Base-by-base conservation (phyloP, 1,140 invertebrate genomes). In the Thaumatotibia leucotreta region DNA sequence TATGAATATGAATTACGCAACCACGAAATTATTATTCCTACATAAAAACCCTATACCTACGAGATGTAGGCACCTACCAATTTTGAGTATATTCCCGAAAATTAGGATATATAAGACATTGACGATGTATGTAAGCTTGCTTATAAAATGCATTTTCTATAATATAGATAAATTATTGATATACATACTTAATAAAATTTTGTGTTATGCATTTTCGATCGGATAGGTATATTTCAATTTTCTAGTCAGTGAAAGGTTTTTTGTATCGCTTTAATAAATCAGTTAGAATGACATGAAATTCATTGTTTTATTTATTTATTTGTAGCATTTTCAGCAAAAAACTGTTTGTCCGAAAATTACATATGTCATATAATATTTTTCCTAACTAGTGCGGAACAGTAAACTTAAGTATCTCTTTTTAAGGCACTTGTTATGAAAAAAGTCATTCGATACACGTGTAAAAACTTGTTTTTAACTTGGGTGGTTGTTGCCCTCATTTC, bases 211-310 rank as follows among this genome's bases (percentile, higher is more conserved):
- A 64, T 62, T 52, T 63, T 65, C 32, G 39, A 68, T 68, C 62
- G 64, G 52, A 71, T 74, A 73, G 58, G 71, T 73, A 71, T 76
- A 79, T 80, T n/a, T 72, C 70, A 80, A 82, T 84, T 77, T 79
- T 87, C 84, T 87, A 87, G 84, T 87, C 84, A 87, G 75, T 77
- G 77, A 76, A 80, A 80, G n/a, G 80, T 72, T 73, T 39, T 75
- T 76, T 79, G 72, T 82, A 83, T 83, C 74, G 74, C 80, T 80
- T 80, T 75, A 77, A 80, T 80, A 82, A 82, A 82, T 79, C 71
- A 77, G 52, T 58, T 58, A 58, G 50, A 10, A 54, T 11, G 52
- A 58, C 52, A 58, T 58, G 52, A 31, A 10, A 24, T n/a, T 2
- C 27, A 5, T 54, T 54, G 11, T 33, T 33, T 33, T 0, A 64